Percentiles rank a stretch among this genome's conserved stretches.
Evolutionary conservation across 2,113 vertebrate genomes (phyloP).

Genomic region (Odocoileus virginianus): DNA sequence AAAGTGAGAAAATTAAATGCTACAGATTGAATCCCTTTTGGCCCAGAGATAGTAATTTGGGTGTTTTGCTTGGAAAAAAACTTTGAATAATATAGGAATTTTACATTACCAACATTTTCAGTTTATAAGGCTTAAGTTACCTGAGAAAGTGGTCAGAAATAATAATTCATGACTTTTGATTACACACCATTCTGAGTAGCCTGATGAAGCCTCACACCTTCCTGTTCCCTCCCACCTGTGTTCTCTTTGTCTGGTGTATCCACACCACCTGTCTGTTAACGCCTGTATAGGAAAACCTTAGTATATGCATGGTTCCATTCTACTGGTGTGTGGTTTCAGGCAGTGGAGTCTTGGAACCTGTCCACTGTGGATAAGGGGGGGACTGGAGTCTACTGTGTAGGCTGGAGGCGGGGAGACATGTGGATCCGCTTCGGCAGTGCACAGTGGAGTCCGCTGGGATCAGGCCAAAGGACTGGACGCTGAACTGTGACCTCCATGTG

Average conservation of each 20-base stretch:
- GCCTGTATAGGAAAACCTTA: background rate
- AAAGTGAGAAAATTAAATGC: background rate
- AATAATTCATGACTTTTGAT: background rate
- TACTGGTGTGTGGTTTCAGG: background rate
- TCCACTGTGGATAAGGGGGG: background rate
- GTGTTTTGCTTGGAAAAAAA: slow-evolving; percentile 82
- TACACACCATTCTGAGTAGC: background rate
- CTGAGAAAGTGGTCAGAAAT: background rate
- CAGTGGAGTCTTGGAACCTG: background rate
- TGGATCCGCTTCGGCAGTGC: background rate
- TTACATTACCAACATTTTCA: background rate
- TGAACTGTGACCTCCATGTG: background rate
- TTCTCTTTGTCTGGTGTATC: background rate
- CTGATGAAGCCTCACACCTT: background rate
- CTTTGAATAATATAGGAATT: background rate
- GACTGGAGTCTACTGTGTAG: background rate
- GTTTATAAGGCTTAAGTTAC: background rate
- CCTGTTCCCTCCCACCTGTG: background rate
- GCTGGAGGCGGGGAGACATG: background rate
- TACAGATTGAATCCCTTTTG: background rate
- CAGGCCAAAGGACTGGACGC: background rate
- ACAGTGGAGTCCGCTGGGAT: background rate
- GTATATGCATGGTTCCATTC: background rate
- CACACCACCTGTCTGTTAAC: background rate
- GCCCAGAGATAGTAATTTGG: slow-evolving; percentile 91